Percentiles rank a stretch among this genome's conserved stretches.
These are phyloP conservation scores for Heliornis fulica DNA, from an alignment of 2,113 vertebrate species.

Conservation along the genomic window DNA sequence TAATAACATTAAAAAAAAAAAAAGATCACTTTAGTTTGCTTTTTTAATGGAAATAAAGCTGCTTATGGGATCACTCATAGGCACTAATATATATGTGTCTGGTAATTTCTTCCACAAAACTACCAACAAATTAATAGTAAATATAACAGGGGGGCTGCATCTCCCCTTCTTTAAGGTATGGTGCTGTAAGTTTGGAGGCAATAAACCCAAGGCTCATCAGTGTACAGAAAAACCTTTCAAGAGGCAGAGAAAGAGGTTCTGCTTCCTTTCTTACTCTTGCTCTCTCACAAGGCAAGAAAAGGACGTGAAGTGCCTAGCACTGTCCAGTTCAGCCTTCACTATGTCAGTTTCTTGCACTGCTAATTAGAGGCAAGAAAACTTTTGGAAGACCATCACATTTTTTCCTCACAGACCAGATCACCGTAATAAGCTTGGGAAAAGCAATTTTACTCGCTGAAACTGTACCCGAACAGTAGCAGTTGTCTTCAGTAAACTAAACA, in stretches of 20 bases:
- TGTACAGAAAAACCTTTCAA: not conserved
- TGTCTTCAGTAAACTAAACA: not conserved
- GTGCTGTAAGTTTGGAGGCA: not conserved
- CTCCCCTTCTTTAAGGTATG: not conserved
- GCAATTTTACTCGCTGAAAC: not conserved
- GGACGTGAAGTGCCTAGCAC: not conserved
- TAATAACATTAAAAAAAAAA: not conserved
- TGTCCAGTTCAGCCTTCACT: not conserved
- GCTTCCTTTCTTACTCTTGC: not conserved
- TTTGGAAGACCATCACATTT: not conserved
- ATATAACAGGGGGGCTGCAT: not conserved
- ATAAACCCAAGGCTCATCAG: not conserved
- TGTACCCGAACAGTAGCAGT: not conserved
- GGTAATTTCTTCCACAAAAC: not conserved
- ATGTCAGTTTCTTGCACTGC: not conserved
- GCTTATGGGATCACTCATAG: not conserved
- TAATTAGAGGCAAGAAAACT: not conserved
- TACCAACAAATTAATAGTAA: not conserved
- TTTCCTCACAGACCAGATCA: not conserved
- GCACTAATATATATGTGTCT: not conserved
- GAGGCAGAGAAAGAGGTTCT: not conserved
- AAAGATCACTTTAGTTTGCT: not conserved
- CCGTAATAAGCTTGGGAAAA: not conserved
- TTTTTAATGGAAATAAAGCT: not conserved
- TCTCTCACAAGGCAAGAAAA: not conserved